Conservation (phyloP, 30 jellyfish, hydroid and myxozoan species). For the Mastigias papua region DNA sequence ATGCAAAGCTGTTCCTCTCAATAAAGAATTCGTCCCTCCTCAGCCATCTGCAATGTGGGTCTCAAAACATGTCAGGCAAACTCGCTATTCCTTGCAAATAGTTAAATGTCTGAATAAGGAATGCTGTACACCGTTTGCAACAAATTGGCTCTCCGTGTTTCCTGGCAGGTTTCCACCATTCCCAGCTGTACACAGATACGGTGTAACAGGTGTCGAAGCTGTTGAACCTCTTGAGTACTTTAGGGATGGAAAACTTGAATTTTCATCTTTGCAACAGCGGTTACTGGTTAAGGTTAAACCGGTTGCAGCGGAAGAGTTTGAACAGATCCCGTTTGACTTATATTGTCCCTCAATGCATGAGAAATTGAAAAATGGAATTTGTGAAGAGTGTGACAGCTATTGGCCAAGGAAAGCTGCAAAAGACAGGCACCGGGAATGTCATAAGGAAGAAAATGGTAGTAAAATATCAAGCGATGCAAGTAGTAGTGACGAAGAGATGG, state of each 20-base stretch:
- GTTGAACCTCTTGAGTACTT: no score
- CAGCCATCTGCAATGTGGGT: slow-evolving; percentile 19
- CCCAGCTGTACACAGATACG: slow-evolving; percentile 29
- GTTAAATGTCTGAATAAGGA: slow-evolving; percentile 24
- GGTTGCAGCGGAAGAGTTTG: background rate
- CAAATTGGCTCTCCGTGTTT: slow-evolving; percentile 17
- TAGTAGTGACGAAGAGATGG: no score
- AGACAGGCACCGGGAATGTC: background rate
- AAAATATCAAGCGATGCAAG: no score
- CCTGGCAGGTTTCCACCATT: slow-evolving; percentile 26
- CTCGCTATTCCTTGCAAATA: slow-evolving; percentile 43
- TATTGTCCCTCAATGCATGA: background rate
- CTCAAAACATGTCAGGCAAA: slow-evolving; percentile 34
- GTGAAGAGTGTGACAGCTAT: background rate
- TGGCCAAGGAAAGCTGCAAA: slow-evolving; percentile 1
- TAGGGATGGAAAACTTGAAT: no score
- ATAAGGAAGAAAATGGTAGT: background rate
- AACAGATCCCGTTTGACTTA: background rate
- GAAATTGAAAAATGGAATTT: background rate
- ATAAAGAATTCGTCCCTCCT: background rate
- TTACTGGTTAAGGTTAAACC: background rate
- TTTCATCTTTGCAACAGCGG: no score
- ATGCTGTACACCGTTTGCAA: slow-evolving; percentile 21
- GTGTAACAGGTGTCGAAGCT: no score
- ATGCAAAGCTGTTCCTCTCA: background rate